Evolutionary conservation across 1,140 invertebrate species (phyloP), one percentile per base, ranked within the genome.

Genomic region (Adelges cooleyi): DNA sequence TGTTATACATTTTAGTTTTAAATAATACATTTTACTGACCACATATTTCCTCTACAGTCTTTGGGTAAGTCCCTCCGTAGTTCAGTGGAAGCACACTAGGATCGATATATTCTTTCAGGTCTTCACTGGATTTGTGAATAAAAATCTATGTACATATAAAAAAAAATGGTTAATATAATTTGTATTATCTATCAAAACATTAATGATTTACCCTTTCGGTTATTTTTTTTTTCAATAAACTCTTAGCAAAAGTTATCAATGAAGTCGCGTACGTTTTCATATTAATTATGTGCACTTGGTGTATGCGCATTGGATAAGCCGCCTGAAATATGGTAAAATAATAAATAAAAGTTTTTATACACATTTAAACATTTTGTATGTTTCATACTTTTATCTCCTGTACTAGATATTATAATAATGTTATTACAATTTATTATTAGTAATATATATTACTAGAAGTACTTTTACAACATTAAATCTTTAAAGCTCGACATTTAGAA

Each of bases 1-100:
- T n/a, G n/a, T n/a, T n/a, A 33, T 33, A 33, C 29, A 33, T 33
- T 6, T 33, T 33, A 33, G 11, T 33, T 33, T 33, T 33, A 33
- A n/a, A 33, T 33, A 33, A 33, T 33, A 33, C 11, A 33, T 33
- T 33, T 6, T 33, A 56, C 53, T 46, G 3, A 67, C 66, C 66
- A 13, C 17, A 51, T n/a, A 67, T 4, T 42, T 59, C 66, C 17
- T 59, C 53, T 1, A 18, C 5, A 9, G 54, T 40, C 36, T 62
- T 67, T 17, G 53, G 44, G 11, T 46, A 33, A 15, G 44, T 62
- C 11, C 66, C 66, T 5, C 54, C 66, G 13, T 67, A 67, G 49
- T 67, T 56, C 11, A 29, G 0, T 4, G 66, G 66, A 6, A 67
- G 13, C 4, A 59, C 4, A 15, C 62, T 54, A 0, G 42, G 11